These are phyloP conservation scores for Nephotettix cincticeps DNA, from an alignment of 1,140 invertebrate species.

Conservation along the genomic window DNA sequence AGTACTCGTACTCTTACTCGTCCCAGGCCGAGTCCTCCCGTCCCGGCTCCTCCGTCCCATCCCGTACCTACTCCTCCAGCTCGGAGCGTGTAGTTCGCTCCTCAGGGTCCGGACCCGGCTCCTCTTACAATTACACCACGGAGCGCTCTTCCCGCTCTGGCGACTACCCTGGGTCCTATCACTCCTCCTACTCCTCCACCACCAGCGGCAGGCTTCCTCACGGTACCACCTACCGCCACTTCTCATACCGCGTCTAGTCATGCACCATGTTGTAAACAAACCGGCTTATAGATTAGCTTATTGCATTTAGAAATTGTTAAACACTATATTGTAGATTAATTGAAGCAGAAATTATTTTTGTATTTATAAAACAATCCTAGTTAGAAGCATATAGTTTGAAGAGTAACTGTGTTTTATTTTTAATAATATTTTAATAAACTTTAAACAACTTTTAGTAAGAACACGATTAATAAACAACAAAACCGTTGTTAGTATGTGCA, in stretches of 20 bases:
- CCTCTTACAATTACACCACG: conserved; percentile 67
- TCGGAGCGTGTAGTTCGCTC: conserved; percentile 64
- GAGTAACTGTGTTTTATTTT: too few relatives aligned
- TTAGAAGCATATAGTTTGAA: too few relatives aligned
- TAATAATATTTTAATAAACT: too few relatives aligned
- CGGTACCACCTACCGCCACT: conserved; percentile 79
- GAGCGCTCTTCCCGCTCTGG: conserved; percentile 65
- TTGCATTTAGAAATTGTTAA: conserved; percentile 2
- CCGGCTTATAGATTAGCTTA: background rate
- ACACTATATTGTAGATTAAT: too few relatives aligned
- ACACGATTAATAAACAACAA: too few relatives aligned
- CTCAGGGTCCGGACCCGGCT: conserved; percentile 59
- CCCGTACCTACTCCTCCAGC: conserved; percentile 62
- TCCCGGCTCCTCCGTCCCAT: conserved; percentile 56
- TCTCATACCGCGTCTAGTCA: conserved; percentile 76
- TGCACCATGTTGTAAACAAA: background rate
- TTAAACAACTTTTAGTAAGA: too few relatives aligned
- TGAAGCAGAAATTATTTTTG: too few relatives aligned
- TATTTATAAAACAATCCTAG: too few relatives aligned
- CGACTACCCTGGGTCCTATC: conserved; percentile 73
- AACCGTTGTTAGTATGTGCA: too few relatives aligned
- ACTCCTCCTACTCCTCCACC: conserved; percentile 70
- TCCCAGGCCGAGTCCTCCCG: conserved; percentile 55
- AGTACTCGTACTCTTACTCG: conserved; percentile 79
- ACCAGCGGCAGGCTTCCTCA: conserved; percentile 73